Base-by-base conservation (phyloP, 2,888 invertebrate genomes). In the Caenorhabditis imperialis region DNA sequence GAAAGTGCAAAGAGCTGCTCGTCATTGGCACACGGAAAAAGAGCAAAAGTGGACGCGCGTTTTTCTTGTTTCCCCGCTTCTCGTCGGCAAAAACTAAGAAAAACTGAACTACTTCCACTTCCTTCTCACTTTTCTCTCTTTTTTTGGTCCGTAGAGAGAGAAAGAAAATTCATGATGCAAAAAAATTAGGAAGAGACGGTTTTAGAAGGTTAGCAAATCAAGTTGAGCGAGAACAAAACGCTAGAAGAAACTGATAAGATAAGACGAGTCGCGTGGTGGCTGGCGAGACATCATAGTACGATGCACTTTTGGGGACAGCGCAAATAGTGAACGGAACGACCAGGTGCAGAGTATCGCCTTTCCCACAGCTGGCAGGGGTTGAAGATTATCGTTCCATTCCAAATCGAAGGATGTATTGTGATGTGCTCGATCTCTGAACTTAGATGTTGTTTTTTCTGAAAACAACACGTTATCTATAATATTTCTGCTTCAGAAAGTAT, bases 201-300 rank as follows among this genome's bases (percentile, higher is more conserved):
- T 27, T 30, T 18, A 33, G 14, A 48, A 53, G 53, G 23, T 33
- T 45, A 23, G 30, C 27, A 22, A 54, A 63, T 40, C 25, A 54
- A 47, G 40, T 53, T 53, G 60, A 48, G 22, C n/a, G n/a, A n/a
- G n/a, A n/a, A n/a, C n/a, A n/a, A n/a, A n/a, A n/a, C n/a, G n/a
- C n/a, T n/a, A n/a, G n/a, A n/a, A 22, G 7, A 5, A 53, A 61
- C 51, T 42, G 61, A 51, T 51, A 62, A 55, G 6, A 61, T n/a
- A 35, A 62, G 44, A 51, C 50, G 23, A 25, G 16, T 22, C 27
- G 63, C 47, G 63, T 55, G 51, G 51, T 30, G 6, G 30, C 6
- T n/a, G 55, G 33, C 55, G 63, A 63, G 40, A 42, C 63, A 63
- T 63, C 63, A 63, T 54, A 63, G 63, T 63, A 55, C 63, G 37